phyloP scores from a whole-genome alignment of 2,888 invertebrate genomes.

The Drosophila neonasuta region DNA sequence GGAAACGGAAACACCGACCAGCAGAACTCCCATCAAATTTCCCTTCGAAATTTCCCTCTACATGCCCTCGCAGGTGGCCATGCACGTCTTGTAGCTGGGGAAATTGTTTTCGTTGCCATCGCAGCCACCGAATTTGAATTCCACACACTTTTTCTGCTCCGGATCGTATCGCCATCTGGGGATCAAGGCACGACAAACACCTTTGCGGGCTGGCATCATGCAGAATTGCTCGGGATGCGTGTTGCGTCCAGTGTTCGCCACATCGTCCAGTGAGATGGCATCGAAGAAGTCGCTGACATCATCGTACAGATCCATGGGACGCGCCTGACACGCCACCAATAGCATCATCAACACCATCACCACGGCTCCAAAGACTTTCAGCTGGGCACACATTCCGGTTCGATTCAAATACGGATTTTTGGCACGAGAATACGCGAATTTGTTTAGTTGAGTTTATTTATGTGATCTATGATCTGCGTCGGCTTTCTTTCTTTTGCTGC shows the following conservation, averaged over 20 bases:
- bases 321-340: constrained; percentile 39
- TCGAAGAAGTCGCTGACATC: constrained; percentile 81
- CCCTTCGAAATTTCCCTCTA: constrained; percentile 19
- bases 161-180: constrained; percentile 83
- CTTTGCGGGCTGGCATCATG: constrained; percentile 81
- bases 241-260: constrained; percentile 74
- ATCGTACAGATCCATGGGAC: constrained; percentile 80
- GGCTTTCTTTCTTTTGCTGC: constrained; percentile 32
- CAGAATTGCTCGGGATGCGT: constrained; percentile 79
- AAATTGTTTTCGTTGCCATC: constrained; percentile 85
- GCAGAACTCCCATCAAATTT: constrained; percentile 30
- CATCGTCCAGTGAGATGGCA: constrained; percentile 79
- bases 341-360: constrained; percentile 46
- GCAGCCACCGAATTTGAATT: constrained; percentile 84
- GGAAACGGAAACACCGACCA: constrained; percentile 49
- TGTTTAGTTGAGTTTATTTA: background rate
- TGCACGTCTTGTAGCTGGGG: constrained; percentile 82
- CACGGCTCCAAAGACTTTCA: constrained; percentile 47
- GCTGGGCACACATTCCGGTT: constrained; percentile 31
- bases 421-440: constrained; percentile 7
- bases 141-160: constrained; percentile 82
- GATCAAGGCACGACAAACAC: constrained; percentile 82
- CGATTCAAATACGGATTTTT: constrained; percentile 19
- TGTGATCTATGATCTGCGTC: constrained; percentile 6
- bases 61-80: constrained; percentile 83